A percentile compares a stretch with the other conserved stretches of the same genome.
These are phyloP conservation scores for Periophthalmus modestus DNA, from an alignment of 2,113 vertebrate genomes.

Conservation along the genomic window DNA sequence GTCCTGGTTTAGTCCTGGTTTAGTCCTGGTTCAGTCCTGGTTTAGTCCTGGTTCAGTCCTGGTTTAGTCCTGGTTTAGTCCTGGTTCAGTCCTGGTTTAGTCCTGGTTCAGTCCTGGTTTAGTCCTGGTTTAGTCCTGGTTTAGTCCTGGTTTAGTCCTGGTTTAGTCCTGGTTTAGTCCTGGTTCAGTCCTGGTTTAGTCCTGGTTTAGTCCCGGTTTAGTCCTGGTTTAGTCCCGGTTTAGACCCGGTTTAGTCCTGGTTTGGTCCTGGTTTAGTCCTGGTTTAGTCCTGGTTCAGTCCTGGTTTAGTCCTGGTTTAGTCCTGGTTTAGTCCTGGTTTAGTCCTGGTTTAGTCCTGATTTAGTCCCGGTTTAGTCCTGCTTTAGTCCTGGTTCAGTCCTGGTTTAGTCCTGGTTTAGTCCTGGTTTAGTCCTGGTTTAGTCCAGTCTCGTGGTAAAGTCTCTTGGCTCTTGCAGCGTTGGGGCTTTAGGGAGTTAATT, in stretches of 20 bases:
- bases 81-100: neutral
- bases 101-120: neutral
- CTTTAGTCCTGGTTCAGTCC: too few species aligned
- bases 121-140: too few species aligned
- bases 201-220: too few species aligned
- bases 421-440: neutral
- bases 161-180: too few species aligned
- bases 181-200: too few species aligned
- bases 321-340: neutral
- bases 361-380: too few species aligned
- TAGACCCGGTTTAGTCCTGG: neutral
- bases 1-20: neutral
- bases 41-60: neutral
- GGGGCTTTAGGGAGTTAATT: conserved; percentile 7
- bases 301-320: neutral
- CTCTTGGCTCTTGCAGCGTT: neutral
- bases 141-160: too few species aligned
- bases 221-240: too few species aligned
- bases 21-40: too few species aligned
- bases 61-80: neutral
- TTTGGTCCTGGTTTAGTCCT: neutral
- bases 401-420: too few species aligned
- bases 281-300: neutral
- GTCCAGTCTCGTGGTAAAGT: neutral
- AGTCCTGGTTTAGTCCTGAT: neutral